Base-by-base conservation (phyloP, 2,888 invertebrate species). In the Scotopteryx bipunctaria region DNA sequence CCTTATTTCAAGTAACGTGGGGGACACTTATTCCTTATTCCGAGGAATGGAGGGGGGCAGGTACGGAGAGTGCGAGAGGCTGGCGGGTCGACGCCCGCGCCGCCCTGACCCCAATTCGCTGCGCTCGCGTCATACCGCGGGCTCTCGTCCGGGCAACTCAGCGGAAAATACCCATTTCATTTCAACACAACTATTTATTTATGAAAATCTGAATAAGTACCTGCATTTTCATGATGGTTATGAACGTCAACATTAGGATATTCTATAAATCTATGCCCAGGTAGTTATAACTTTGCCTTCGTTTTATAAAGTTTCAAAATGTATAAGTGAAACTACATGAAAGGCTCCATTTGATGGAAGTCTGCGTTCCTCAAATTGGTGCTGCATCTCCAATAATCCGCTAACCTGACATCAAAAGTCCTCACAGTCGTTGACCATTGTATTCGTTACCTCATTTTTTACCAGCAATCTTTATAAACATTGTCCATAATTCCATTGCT, bases 81-180 rank as follows among this genome's bases (percentile, higher is more conserved):
- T 75, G 78, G 29, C 81, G 72, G 89, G 86, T 91, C 89, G 89
- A 81, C 85, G 88, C 62, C 89, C 88, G 86, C 88, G 88, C 80
- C 85, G 88, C 89, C 87, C 86, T 89, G 87, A 90, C 90, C 89
- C 77, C 87, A 88, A 88, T 89, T 73, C 74, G 80, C 71, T 74
- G 82, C 81, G 82, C 86, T 83, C 86, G 84, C 88, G 87, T 88
- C 92, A 91, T 88, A 86, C 82, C 80, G 83, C 81, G 83, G 88
- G 83, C 82, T 81, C 82, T 84, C 81, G 83, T 86, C 89, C 88
- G 81, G 83, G 79, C 86, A 78, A 81, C 77, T 74, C 74, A 81
- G 80, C 81, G 89, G 88, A 89, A 89, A 89, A 87, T 83, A 83
- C 84, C 84, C 84, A 84, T 54, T 46, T 77, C 67, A 68, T 78